These are phyloP conservation scores for Limnephilus rhombicus DNA, from an alignment of 2,888 invertebrate genomes.

Conservation along the genomic window DNA sequence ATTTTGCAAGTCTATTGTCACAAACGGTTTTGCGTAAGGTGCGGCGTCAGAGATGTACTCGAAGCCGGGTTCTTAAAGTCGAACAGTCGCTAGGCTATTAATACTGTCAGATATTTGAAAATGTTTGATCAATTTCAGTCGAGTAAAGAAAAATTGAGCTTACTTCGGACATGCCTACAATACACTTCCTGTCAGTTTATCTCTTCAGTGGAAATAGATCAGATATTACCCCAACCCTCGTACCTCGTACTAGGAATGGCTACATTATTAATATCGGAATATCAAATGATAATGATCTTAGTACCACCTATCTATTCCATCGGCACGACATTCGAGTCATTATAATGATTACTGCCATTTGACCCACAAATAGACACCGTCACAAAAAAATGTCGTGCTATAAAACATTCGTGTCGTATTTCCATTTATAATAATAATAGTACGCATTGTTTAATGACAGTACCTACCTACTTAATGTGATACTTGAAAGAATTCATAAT, in stretches of 20 bases:
- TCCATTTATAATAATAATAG: neutral
- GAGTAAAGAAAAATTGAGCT: no score
- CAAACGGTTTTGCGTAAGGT: no score
- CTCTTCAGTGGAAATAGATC: neutral
- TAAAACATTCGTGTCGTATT: neutral
- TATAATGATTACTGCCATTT: neutral
- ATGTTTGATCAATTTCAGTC: no score
- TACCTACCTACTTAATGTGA: neutral
- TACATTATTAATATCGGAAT: neutral
- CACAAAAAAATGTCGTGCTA: neutral
- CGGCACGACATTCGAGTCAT: neutral
- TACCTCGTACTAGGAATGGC: neutral
- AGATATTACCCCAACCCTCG: neutral
- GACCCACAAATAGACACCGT: neutral
- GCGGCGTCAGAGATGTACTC: no score
- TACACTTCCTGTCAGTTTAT: no score
- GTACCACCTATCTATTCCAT: neutral
- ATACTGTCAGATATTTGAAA: no score
- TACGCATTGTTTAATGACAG: neutral
- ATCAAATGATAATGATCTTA: neutral
- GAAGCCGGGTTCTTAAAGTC: no score
- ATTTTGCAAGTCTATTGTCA: no score
- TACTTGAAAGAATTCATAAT: no score
- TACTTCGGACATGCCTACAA: no score
- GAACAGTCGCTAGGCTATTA: no score